A percentile compares a stretch with the other conserved stretches of the same genome.
phyloP scores from a whole-genome alignment of 2,888 invertebrate species.

The Platycheirus albimanus region DNA sequence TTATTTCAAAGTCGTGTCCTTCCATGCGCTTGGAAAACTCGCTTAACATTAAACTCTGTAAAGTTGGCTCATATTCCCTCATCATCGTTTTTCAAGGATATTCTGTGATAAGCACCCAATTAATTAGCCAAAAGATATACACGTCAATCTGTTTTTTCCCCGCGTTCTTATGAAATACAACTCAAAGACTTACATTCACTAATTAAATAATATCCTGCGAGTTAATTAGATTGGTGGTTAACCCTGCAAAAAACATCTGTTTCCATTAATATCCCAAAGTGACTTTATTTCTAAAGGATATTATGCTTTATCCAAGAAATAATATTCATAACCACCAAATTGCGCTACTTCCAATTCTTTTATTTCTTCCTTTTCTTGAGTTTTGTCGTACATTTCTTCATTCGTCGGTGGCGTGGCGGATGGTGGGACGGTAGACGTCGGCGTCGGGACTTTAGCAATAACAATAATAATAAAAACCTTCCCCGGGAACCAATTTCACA shows the following conservation, averaged over 20 bases:
- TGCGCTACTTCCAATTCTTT: slow-evolving; percentile 64
- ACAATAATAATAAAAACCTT: slow-evolving; percentile 74
- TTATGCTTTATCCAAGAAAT: slow-evolving; percentile 15
- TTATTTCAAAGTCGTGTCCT: too few relatives aligned
- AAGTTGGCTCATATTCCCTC: too few relatives aligned
- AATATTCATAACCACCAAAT: slow-evolving; percentile 71
- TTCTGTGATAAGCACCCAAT: not conserved
- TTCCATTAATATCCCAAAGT: slow-evolving; percentile 61
- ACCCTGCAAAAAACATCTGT: slow-evolving; percentile 62
- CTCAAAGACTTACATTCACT: not conserved
- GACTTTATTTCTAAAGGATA: slow-evolving; percentile 46
- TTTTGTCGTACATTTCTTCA: slow-evolving; percentile 12
- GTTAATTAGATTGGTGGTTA: slow-evolving; percentile 67
- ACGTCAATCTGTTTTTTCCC: not conserved
- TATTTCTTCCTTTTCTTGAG: slow-evolving; percentile 18
- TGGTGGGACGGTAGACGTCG: too few relatives aligned
- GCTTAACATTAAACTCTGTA: too few relatives aligned
- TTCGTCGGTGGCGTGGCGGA: too few relatives aligned
- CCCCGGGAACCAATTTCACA: slow-evolving; percentile 72
- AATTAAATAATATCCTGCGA: slow-evolving; percentile 37
- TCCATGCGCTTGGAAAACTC: too few relatives aligned
- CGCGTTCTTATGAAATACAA: not conserved
- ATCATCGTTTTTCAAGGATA: not conserved
- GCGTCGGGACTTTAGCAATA: slow-evolving; percentile 51
- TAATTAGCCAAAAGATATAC: not conserved